These are phyloP conservation scores for Amazona vittata DNA, from an alignment of 2,113 vertebrate species.

Conservation along the genomic window DNA sequence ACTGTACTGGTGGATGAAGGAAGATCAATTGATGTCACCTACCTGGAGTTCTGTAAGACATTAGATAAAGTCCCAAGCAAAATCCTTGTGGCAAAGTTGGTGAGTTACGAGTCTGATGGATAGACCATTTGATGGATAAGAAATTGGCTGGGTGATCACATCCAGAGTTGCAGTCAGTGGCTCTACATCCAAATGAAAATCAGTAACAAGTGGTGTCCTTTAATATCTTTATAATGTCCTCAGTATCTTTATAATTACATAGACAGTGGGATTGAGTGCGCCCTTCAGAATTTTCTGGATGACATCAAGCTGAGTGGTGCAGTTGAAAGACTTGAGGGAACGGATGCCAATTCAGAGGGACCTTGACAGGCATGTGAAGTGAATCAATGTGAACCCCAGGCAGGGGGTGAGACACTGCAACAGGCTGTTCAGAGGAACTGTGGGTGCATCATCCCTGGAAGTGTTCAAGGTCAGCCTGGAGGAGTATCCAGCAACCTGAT, in stretches of 20 bases:
- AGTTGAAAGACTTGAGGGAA: background rate
- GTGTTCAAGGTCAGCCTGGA: background rate
- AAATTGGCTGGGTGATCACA: background rate
- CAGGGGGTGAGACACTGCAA: background rate
- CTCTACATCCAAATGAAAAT: background rate
- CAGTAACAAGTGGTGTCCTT: background rate
- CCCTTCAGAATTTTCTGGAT: background rate
- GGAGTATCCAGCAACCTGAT: background rate
- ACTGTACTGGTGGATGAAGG: background rate
- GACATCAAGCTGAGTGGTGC: background rate
- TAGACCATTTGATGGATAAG: background rate
- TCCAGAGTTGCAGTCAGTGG: accelerated
- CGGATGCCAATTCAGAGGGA: background rate
- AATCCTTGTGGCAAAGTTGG: background rate
- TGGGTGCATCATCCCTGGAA: background rate
- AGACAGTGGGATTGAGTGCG: background rate
- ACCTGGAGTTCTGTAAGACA: background rate
- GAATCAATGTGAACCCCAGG: background rate
- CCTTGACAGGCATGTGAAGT: background rate
- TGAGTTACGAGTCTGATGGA: background rate
- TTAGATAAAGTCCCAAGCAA: background rate
- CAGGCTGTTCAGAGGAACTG: accelerated
- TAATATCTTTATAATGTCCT: background rate
- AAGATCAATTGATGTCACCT: background rate
- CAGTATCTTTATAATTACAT: background rate